Evolutionary conservation across 1,140 invertebrate species (phyloP).

Genomic region (Aphis craccivora): DNA sequence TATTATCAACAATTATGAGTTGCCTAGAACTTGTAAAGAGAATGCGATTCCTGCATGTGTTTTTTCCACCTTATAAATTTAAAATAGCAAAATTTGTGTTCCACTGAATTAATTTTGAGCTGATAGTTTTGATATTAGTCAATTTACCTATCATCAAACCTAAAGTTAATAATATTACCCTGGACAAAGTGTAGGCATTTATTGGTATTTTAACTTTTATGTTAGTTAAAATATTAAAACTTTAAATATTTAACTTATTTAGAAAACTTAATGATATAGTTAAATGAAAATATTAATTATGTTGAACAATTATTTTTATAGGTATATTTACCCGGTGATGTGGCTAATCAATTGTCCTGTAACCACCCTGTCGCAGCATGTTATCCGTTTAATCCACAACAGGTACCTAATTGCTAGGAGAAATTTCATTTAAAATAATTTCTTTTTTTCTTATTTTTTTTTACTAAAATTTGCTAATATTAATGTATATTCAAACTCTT

Average conservation of each 20-base stretch:
- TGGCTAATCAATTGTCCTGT: not conserved
- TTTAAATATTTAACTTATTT: not conserved
- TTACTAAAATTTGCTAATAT: not conserved
- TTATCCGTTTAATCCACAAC: not conserved
- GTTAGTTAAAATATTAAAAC: no score
- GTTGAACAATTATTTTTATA: slow-evolving; percentile 26
- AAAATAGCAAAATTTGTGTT: no score
- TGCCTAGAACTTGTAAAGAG: not conserved
- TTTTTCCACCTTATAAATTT: no score
- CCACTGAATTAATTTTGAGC: no score
- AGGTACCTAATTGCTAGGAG: slow-evolving; percentile 18
- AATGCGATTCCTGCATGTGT: no score
- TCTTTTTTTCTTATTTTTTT: not conserved
- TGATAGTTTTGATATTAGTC: no score
- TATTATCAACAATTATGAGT: not conserved
- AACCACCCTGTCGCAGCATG: not conserved
- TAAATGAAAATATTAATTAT: not conserved
- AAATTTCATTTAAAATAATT: not conserved
- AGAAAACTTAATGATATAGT: no score
- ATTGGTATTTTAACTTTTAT: no score
- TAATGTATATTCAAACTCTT: not conserved
- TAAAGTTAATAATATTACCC: no score
- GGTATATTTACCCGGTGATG: not conserved
- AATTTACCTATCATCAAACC: no score
- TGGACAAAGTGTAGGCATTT: no score